Evolutionary conservation across 2,888 invertebrate species (phyloP).

Genomic region (Rhamphomyia laevipes): DNA sequence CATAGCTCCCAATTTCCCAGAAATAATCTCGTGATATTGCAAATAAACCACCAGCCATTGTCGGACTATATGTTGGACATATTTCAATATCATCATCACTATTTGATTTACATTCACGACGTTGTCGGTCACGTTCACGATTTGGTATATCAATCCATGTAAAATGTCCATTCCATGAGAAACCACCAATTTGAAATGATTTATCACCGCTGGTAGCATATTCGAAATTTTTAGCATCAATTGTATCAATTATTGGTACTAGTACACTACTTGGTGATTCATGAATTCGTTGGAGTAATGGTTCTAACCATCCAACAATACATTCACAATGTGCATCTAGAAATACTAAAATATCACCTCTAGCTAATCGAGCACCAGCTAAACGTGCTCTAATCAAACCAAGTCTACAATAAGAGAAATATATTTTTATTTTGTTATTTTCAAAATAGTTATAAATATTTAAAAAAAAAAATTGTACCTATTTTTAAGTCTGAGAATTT

Average conservation of each 20-base stretch:
- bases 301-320: slow-evolving; percentile 73
- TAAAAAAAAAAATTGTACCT: too few species aligned
- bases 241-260: slow-evolving; percentile 91
- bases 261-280: slow-evolving; percentile 67
- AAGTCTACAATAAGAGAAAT: too few species aligned
- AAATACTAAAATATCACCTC: slow-evolving; percentile 71
- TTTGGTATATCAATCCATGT: slow-evolving; percentile 60
- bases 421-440: too few species aligned
- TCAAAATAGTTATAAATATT: too few species aligned
- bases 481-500: too few species aligned
- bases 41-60: slow-evolving; percentile 91
- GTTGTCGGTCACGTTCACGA: slow-evolving; percentile 31
- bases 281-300: slow-evolving; percentile 73
- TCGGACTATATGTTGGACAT: slow-evolving; percentile 50
- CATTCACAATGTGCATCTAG: slow-evolving; percentile 89
- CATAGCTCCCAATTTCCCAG: slow-evolving; percentile 83
- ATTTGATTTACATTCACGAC: slow-evolving; percentile 26
- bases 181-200: slow-evolving; percentile 37
- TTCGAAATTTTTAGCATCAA: slow-evolving; percentile 49
- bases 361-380: slow-evolving; percentile 72
- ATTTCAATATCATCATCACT: slow-evolving; percentile 16
- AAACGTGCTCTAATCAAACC: slow-evolving; percentile 86
- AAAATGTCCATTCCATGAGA: slow-evolving; percentile 77
- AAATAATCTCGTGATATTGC: slow-evolving; percentile 81
- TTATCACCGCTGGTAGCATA: slow-evolving; percentile 38